Evolutionary conservation across 2,888 invertebrate species (phyloP).

Genomic region (Rosalia funebris): DNA sequence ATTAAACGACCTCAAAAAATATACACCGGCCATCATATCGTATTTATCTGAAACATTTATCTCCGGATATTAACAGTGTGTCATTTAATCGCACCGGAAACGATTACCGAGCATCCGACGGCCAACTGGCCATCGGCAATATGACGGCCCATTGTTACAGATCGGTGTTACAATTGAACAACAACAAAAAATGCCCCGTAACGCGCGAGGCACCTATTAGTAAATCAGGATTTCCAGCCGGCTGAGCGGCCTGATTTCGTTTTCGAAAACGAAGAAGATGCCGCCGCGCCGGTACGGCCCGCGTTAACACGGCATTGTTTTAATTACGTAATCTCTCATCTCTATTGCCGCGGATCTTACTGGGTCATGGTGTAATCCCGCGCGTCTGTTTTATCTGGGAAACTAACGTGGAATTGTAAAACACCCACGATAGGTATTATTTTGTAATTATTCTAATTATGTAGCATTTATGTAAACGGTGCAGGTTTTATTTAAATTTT

Average conservation of each 20-base stretch:
- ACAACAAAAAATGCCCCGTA: conserved; percentile 3
- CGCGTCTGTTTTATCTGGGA: conserved; percentile 39
- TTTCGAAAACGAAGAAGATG: conserved; percentile 48
- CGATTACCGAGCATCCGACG: conserved; percentile 39
- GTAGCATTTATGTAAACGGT: conserved; percentile 15
- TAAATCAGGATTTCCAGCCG: conserved; percentile 52
- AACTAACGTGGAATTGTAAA: conserved; percentile 29
- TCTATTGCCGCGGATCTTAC: no score
- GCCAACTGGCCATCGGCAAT: conserved; percentile 34
- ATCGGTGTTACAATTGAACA: conserved; percentile 38
- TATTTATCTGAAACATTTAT: neutral
- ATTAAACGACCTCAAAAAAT: neutral
- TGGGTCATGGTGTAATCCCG: conserved; percentile 36
- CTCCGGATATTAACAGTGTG: conserved; percentile 38
- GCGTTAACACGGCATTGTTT: conserved; percentile 35
- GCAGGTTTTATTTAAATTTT: no score
- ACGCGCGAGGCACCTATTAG: conserved; percentile 1
- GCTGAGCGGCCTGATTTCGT: conserved; percentile 51
- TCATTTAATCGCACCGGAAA: conserved; percentile 34
- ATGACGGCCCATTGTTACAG: conserved; percentile 40
- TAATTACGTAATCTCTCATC: conserved; percentile 32
- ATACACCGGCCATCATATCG: no score
- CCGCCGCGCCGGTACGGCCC: conserved; percentile 32
- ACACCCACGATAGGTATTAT: conserved; percentile 15
- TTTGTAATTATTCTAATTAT: conserved; percentile 27